These are phyloP conservation scores for Diabrotica virgifera DNA, from an alignment of 1,140 invertebrate genomes.

Conservation along the genomic window DNA sequence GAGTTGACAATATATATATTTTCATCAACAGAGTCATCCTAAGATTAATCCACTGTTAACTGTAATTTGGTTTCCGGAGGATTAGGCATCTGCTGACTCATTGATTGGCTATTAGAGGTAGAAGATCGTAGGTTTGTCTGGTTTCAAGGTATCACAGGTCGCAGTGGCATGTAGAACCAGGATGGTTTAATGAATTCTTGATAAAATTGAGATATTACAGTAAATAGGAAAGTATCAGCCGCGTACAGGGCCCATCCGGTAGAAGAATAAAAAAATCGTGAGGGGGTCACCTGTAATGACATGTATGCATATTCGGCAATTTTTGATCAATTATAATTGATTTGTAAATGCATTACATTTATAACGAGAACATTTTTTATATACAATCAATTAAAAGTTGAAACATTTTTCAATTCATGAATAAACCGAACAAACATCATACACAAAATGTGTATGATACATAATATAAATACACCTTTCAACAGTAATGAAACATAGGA, in stretches of 20 bases:
- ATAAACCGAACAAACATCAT: too few relatives aligned
- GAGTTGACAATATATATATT: slow-evolving; percentile 73
- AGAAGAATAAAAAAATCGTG: slow-evolving; percentile 52
- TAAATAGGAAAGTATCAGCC: slow-evolving; percentile 28
- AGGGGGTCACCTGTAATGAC: too few relatives aligned
- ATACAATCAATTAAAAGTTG: too few relatives aligned
- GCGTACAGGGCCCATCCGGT: slow-evolving; percentile 43
- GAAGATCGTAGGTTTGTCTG: slow-evolving; percentile 38
- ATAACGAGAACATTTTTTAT: too few relatives aligned
- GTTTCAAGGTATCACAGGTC: slow-evolving; percentile 27
- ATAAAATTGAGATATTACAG: slow-evolving; percentile 16
- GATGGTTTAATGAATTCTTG: slow-evolving; percentile 27
- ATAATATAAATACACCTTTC: too few relatives aligned
- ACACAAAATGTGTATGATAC: too few relatives aligned
- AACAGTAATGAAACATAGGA: too few relatives aligned
- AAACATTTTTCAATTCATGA: too few relatives aligned
- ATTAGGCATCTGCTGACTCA: slow-evolving; percentile 29
- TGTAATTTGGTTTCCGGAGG: slow-evolving; percentile 51
- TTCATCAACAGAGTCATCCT: slow-evolving; percentile 58
- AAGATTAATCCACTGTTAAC: slow-evolving; percentile 59
- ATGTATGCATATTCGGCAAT: too few relatives aligned
- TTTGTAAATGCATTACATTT: too few relatives aligned
- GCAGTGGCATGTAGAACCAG: slow-evolving; percentile 27
- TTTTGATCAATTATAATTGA: too few relatives aligned
- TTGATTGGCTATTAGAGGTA: slow-evolving; percentile 32